phyloP scores from a whole-genome alignment of 2,888 invertebrate genomes.

The Salpingus planirostris region DNA sequence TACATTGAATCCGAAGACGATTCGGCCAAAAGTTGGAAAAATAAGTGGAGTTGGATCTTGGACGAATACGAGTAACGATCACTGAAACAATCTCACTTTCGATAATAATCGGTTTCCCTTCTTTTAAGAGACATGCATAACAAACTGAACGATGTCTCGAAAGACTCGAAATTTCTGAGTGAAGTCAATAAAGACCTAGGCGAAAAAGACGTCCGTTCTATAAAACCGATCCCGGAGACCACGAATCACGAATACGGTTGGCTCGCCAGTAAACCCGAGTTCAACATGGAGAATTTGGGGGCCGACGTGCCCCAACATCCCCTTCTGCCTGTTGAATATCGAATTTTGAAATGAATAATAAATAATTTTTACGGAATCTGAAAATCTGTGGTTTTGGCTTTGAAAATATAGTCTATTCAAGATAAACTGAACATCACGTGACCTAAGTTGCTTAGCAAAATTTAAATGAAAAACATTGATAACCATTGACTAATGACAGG shows the following conservation, averaged over 20 bases:
- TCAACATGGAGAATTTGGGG: conserved; percentile 20
- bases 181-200: conserved; percentile 5
- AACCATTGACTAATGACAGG: too few relatives aligned
- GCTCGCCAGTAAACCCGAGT: conserved; percentile 15
- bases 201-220: conserved; percentile 14
- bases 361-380: too few relatives aligned
- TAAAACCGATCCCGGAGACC: conserved; percentile 17
- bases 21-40: conserved; percentile 6
- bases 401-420: too few relatives aligned
- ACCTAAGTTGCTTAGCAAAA: too few relatives aligned
- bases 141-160: conserved; percentile 14
- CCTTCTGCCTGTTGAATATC: conserved; percentile 12
- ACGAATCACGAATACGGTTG: conserved; percentile 22
- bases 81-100: conserved; percentile 6
- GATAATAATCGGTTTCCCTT: not conserved
- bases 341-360: too few relatives aligned
- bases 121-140: conserved; percentile 12
- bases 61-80: conserved; percentile 7
- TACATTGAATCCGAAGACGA: conserved; percentile 6
- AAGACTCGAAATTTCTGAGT: conserved; percentile 12
- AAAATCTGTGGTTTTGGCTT: too few relatives aligned
- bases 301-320: conserved; percentile 15
- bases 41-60: conserved; percentile 12
- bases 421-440: too few relatives aligned
- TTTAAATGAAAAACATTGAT: too few relatives aligned